Base-by-base conservation (phyloP, 2,888 invertebrate genomes). In the Drosophila infuscata region DNA sequence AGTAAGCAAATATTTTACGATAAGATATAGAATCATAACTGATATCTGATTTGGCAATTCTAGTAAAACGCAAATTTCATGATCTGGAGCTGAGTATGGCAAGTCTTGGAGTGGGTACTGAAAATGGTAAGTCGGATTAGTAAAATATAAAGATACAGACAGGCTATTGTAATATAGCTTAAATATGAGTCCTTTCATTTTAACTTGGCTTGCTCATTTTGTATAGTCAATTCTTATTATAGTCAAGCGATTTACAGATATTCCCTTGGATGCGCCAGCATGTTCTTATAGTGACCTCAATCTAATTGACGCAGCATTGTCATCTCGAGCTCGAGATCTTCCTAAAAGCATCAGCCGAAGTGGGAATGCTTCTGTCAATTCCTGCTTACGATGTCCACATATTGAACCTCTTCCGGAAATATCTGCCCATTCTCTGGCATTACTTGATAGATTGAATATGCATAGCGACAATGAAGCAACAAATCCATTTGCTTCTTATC, bases 1-100 rank as follows among this genome's bases (percentile, higher is more conserved):
- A 62, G 76, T 76, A 54, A 79, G 74, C 12, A 30, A 25, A 15
- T 6, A 0, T 6, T 0, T 12, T 17, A 29, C 25, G 30, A 30
- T 30, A n/a, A 51, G 2, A 35, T 25, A 46, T 25, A 46, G 20
- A 46, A 46, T 15, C 25, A 46, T 8, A 38, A 30, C 25, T 17
- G 6, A 20, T 20, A 12, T 33, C 25, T 57, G 11, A 0, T 1
- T 1, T 11, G 36, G 8, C 7, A 11, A 15, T 12, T 74, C 7
- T 15, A 80, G 83, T 79, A 9, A 58, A 70, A 59, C 60, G 35
- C 4, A 49, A 61, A 12, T 72, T 41, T n/a, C 52, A 67, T 8
- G 48, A 32, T 1, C 49, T 71, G 25, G 53, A 54, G 9, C 35
- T 17, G 33, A 56, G 41, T 52, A 3, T 78, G n/a, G 32, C 36